Percentiles rank a stretch among this genome's conserved stretches.
Evolutionary conservation across 2,113 vertebrate species (phyloP).

Genomic region (Nesospiza acunhae): DNA sequence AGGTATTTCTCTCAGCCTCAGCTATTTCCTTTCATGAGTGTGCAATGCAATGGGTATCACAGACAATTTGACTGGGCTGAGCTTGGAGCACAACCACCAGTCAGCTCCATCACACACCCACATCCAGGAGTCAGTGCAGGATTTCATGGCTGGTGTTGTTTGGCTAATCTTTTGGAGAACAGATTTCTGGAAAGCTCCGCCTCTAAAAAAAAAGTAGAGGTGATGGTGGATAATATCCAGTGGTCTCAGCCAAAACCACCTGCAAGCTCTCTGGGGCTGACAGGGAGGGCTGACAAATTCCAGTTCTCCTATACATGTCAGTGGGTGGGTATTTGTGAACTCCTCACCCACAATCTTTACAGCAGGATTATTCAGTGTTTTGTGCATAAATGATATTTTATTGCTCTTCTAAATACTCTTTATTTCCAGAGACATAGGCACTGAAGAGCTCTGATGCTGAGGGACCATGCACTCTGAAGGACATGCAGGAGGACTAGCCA

Average conservation of each 20-base stretch:
- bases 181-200: not conserved
- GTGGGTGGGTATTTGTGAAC: not conserved
- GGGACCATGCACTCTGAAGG: too few species aligned
- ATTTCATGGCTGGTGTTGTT: not conserved
- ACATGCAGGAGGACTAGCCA: not conserved
- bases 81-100: not conserved
- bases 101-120: not conserved
- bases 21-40: not conserved
- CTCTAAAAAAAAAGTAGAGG: not conserved
- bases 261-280: not conserved
- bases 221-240: not conserved
- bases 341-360: not conserved
- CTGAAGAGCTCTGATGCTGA: not conserved
- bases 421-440: not conserved
- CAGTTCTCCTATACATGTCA: not conserved
- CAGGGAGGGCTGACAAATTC: not conserved
- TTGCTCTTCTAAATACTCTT: not conserved
- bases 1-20: not conserved
- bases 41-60: not conserved
- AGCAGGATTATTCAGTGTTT: not conserved
- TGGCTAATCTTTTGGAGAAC: not conserved
- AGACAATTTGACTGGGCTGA: not conserved
- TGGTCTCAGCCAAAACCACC: rapidly evolving
- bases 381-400: not conserved
- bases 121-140: not conserved